A percentile compares a stretch with the other conserved stretches of the same genome.
These are phyloP conservation scores for Brachypalpus laphriformis DNA, from an alignment of 2,888 invertebrate species.

Conservation along the genomic window DNA sequence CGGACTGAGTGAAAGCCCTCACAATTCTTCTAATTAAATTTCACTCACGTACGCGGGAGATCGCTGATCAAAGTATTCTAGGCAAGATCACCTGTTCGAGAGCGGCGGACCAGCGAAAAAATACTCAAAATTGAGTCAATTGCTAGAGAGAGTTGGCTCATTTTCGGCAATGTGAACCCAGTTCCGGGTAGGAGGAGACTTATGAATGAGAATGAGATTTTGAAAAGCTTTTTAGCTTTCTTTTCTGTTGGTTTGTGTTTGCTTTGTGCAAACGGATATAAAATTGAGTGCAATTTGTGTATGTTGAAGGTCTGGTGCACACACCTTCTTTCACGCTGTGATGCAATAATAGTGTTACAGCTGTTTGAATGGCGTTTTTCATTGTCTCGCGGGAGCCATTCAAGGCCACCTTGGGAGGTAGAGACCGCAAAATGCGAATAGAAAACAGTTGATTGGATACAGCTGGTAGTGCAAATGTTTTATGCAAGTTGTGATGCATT, in stretches of 20 bases:
- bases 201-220: conserved; percentile 41
- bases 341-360: conserved; percentile 31
- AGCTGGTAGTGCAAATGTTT: conserved; percentile 9
- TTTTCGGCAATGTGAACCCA: neutral
- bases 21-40: neutral
- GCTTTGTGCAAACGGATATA: conserved; percentile 10
- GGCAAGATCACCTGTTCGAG: conserved; percentile 50
- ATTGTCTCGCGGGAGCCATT: conserved; percentile 13
- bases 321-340: conserved; percentile 29
- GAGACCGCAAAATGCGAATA: neutral
- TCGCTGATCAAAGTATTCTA: neutral
- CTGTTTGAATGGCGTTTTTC: conserved; percentile 15
- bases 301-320: conserved; percentile 45
- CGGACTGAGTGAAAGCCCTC: neutral
- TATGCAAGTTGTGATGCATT: neutral
- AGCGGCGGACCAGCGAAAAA: neutral
- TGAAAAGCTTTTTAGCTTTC: conserved; percentile 20
- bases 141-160: neutral
- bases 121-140: conserved; percentile 25
- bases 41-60: conserved; percentile 24
- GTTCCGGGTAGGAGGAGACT: conserved; percentile 45
- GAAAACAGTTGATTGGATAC: conserved; percentile 2
- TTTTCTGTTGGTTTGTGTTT: neutral
- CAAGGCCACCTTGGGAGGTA: conserved; percentile 17
- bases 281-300: conserved; percentile 13